Conservation (phyloP, 1,140 invertebrate genomes). For the Potamilus streckersoni region DNA sequence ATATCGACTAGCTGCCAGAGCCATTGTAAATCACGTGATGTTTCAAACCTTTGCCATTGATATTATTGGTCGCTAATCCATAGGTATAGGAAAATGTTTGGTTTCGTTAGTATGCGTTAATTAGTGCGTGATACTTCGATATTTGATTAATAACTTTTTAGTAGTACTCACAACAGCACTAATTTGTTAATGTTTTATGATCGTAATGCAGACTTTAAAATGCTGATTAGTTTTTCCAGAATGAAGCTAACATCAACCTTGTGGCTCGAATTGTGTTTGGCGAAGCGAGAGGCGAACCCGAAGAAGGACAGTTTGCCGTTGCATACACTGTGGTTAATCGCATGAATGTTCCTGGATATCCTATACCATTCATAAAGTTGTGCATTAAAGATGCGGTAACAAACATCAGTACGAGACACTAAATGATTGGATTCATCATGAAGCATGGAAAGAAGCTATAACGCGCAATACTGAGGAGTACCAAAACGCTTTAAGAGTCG, state of each 20-base stretch:
- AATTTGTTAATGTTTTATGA: no score
- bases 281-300: conserved; percentile 2
- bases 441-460: not conserved
- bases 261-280: conserved; percentile 11
- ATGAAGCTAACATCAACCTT: not conserved
- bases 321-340: conserved; percentile 13
- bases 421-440: not conserved
- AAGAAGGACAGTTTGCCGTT: not conserved
- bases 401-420: not conserved
- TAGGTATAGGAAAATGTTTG: no score
- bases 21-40: no score
- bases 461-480: not conserved
- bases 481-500: not conserved
- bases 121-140: no score
- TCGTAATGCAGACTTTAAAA: no score
- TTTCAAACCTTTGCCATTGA: no score
- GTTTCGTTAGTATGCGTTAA: no score
- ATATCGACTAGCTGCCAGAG: no score
- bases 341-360: not conserved
- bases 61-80: no score
- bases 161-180: no score
- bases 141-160: no score
- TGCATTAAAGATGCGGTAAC: not conserved
- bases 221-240: not conserved
- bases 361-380: not conserved